Base-by-base conservation (phyloP, 1,140 invertebrate species). In the Metaphire vulgaris region DNA sequence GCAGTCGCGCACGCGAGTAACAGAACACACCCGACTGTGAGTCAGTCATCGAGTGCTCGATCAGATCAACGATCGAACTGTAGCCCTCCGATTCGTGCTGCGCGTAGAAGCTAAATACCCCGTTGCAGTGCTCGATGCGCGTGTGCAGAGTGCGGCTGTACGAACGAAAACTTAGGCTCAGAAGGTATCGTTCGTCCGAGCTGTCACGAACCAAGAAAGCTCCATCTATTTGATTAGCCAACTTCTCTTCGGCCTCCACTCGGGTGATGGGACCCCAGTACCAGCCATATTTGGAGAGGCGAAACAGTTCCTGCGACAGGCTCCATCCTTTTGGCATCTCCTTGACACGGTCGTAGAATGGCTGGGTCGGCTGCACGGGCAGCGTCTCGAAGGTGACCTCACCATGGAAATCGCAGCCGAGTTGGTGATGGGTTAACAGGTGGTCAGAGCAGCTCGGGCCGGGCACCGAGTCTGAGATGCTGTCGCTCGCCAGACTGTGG, bases 161-260 rank as follows among this genome's bases (percentile, higher is more conserved):
- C 74, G 91, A 92, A 77, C 91, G 88, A 85, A 92, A 92, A 83
- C 91, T 92, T n/a, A 93, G 84, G 32, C 88, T 89, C 65, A 92
- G 87, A 64, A 92, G 85, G 81, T 91, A 90, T 80, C 89, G 88
- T 79, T 91, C 89, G 75, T 91, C 91, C 0, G 90, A 90, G 15
- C 91, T 92, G 83, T 92, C 91, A 26, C 91, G 87, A 6, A 93
- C 91, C 67, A 93, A 85, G 85, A 93, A 93, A 75, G 92, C 89
- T 75, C 92, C 92, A 84, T 92, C 91, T 31, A 91, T 90, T 83
- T 92, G 90, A 75, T 89, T 88, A 26, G 87, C 84, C 26, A 92
- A 82, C 81, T 89, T 90, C 76, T 89, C 86, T 81, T 90, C 89
- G 30, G 89, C 89, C 83, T 90, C 89, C 68, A 87, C 86, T 30